Base-by-base conservation (phyloP, 2,888 invertebrate species). In the Synergus japonicus region DNA sequence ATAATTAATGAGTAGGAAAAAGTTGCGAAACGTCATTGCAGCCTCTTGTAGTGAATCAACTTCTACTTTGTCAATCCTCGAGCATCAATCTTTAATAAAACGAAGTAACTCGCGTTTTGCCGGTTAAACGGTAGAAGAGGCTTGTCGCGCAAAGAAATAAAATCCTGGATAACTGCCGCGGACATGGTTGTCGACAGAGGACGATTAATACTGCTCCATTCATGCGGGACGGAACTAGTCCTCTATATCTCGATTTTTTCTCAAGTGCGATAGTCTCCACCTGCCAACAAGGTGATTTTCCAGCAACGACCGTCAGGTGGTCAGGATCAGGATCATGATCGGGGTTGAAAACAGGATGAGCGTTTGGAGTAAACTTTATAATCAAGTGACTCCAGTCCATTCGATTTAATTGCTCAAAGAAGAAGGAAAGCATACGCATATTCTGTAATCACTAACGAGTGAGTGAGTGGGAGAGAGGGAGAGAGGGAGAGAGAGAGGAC, bases 231-330 rank as follows among this genome's bases (percentile, higher is more conserved):
- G 76, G 67, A 82, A 77, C 79, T 76, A 79, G 82, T 82, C 69
- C 63, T 67, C 65, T 79, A 54, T 80, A 80, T 82, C 78, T 77
- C 82, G 77, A 82, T 80, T 80, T 66, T 78, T 73, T 49, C 76
- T 79, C 77, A 79, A 77, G 76, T 76, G 67, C 64, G 10, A 73
- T 65, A 44, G 13, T 46, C 54, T 78, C 80, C 69, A 60, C 60
- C 60, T 60, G 60, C 22, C 60, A 9, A 60, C 60, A 60, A 60
- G 60, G 10, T 60, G 10, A 18, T 10, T 60, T 60, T 60, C 10
- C 60, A 60, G 10, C 3, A 60, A 9, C 22, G 60, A 60, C 18
- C 3, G 60, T 60, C 60, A 60, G 60, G 60, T 60, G 60, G 12
- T 60, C 22, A 22, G 60, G 4, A 60, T 60, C 60, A 60, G 49